Evolutionary conservation across 2,113 vertebrate species (phyloP).

Genomic region (Lates calcarifer): DNA sequence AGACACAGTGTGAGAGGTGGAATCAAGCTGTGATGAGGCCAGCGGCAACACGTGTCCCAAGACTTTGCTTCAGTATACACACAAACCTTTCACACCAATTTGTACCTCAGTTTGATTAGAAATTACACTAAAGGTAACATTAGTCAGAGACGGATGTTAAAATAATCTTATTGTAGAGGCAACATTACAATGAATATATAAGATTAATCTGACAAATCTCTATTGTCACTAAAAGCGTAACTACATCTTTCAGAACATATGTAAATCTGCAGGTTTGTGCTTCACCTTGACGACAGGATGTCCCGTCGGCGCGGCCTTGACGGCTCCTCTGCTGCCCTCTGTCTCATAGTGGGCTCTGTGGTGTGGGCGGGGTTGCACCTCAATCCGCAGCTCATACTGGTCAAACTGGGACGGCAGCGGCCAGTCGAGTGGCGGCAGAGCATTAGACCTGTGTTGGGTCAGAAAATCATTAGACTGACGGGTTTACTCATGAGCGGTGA

Average conservation of each 20-base stretch:
- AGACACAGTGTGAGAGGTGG: constrained; percentile 16
- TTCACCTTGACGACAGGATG: constrained; percentile 93
- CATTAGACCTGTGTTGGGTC: constrained; percentile 84
- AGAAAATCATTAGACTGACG: background rate
- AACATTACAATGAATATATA: too few species aligned
- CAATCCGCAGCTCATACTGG: constrained; percentile 90
- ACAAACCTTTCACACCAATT: background rate
- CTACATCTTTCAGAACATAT: background rate
- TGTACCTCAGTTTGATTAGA: background rate
- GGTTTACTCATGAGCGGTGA: background rate
- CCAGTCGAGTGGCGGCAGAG: constrained; percentile 93
- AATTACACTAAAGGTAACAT: background rate
- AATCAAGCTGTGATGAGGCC: constrained; percentile 53
- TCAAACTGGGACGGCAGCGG: constrained; percentile 92
- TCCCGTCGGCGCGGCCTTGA: constrained; percentile 90
- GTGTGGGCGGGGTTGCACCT: constrained; percentile 92
- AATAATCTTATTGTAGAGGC: too few species aligned
- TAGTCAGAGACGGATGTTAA: background rate
- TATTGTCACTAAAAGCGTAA: background rate
- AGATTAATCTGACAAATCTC: background rate
- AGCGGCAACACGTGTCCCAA: constrained; percentile 3
- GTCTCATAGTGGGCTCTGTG: constrained; percentile 95
- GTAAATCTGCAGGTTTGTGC: background rate
- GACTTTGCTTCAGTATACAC: constrained; percentile 4
- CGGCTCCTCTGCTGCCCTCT: constrained; percentile 92